phyloP scores from a whole-genome alignment of 1,140 invertebrate genomes.

The Panagrolaimus sp. region DNA sequence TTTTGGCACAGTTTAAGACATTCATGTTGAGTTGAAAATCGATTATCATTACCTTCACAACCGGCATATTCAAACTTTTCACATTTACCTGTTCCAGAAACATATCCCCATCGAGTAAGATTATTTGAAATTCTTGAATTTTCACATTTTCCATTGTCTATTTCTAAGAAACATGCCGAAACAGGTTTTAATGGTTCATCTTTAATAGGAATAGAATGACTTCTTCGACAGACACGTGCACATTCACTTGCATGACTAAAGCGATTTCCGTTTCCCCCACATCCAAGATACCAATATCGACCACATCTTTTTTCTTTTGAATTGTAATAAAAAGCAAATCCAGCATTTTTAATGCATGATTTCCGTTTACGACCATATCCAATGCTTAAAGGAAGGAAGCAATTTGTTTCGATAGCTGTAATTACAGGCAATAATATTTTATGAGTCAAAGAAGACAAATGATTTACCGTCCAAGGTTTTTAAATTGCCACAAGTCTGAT shows the following conservation, averaged over 20 bases:
- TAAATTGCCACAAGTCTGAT: slow-evolving; percentile 28
- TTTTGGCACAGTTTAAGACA: slow-evolving; percentile 34
- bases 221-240: slow-evolving; percentile 34
- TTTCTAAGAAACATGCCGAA: slow-evolving; percentile 39
- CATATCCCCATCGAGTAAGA: slow-evolving; percentile 54
- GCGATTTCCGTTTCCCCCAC: slow-evolving; percentile 48
- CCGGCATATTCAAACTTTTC: slow-evolving; percentile 58
- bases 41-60: slow-evolving; percentile 60
- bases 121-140: slow-evolving; percentile 31
- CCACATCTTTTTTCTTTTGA: slow-evolving; percentile 38
- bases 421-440: background rate
- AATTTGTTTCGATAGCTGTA: slow-evolving; percentile 37
- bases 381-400: slow-evolving; percentile 41
- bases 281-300: slow-evolving; percentile 53
- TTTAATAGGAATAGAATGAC: background rate
- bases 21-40: slow-evolving; percentile 46
- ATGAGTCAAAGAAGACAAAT: background rate
- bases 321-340: slow-evolving; percentile 49
- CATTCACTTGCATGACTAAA: slow-evolving; percentile 38
- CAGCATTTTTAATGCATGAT: slow-evolving; percentile 37
- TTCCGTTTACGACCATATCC: slow-evolving; percentile 44
- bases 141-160: slow-evolving; percentile 31
- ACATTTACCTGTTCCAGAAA: slow-evolving; percentile 50
- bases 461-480: background rate
- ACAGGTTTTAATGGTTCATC: background rate